Base-by-base conservation (phyloP, 2,888 invertebrate species). In the Spatulosminthurus flaviceps region DNA sequence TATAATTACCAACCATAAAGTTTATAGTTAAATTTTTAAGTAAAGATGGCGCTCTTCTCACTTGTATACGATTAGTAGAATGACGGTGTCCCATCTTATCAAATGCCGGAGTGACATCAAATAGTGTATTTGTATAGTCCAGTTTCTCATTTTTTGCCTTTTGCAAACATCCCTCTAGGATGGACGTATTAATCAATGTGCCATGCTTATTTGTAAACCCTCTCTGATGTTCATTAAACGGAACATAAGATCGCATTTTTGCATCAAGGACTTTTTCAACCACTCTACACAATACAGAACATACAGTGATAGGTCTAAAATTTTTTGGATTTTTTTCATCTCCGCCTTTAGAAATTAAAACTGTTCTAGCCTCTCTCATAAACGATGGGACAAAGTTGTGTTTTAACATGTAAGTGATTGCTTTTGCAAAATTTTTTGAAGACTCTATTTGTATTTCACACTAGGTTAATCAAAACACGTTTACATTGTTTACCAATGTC, bases 131-230 rank as follows among this genome's bases (percentile, higher is more conserved):
- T n/a, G n/a, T n/a, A n/a, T n/a, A 51, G 16, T 51, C 51, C 16
- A 51, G 16, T 51, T 64, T 64, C 1, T 64, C 64, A 13, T 26
- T 22, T 64, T 64, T 64, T 64, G 64, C 64, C 64, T 64, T 64
- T 22, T 64, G 22, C 64, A 64, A 26, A n/a, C 64, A 64, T 1
- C 4, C 9, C 4, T 13, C 1, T 9, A 21, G 16, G 22, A 22
- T 60, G 60, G n/a, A 60, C 2, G 64, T 64, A 22, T 64, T 64
- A 26, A 21, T 64, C 2, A 64, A 22, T 1, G 64, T 64, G 4
- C n/a, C 64, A 9, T 22, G 24, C 2, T 2, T 26, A 22, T 64
- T 21, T 9, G 64, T 64, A 26, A 64, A 64, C 1, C 64, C 64
- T 64, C 24, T 9, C 16, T 64, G 26, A 22, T 64, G 11, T 13